Conservation (phyloP, 1,140 invertebrate genomes). For the Rhagoletis zephyria region DNA sequence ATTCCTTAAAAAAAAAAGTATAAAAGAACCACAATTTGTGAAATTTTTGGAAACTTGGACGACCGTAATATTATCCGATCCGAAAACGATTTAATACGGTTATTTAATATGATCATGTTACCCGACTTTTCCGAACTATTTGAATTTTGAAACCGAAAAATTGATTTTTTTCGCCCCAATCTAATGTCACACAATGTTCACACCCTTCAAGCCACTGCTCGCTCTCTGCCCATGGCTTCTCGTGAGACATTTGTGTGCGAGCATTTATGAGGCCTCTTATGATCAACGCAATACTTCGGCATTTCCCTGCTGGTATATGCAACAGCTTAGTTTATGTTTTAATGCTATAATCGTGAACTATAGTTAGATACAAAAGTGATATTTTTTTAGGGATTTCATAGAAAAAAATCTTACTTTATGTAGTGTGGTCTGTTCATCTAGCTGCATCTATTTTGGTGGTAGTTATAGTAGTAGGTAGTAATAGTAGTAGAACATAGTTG, state of each 20-base stretch:
- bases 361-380: conserved; percentile 1
- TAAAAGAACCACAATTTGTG: too few species aligned
- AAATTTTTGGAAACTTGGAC: too few species aligned
- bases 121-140: too few species aligned
- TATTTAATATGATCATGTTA: too few species aligned
- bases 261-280: conserved; percentile 7
- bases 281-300: neutral
- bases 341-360: neutral
- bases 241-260: neutral
- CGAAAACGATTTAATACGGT: too few species aligned
- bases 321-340: neutral
- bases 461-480: conserved; percentile 56
- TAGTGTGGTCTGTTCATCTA: conserved; percentile 73
- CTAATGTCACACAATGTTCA: too few species aligned
- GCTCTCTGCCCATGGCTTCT: too few species aligned
- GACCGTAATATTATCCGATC: too few species aligned
- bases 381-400: conserved; percentile 27
- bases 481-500: conserved; percentile 54
- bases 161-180: too few species aligned
- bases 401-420: conserved; percentile 70
- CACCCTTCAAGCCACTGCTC: too few species aligned
- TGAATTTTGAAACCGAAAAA: too few species aligned
- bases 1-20: too few species aligned
- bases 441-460: conserved; percentile 68
- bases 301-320: neutral